A percentile compares a stretch with the other conserved stretches of the same genome.
Conservation (phyloP, 1,140 invertebrate species). For the Drosophila santomea region DNA sequence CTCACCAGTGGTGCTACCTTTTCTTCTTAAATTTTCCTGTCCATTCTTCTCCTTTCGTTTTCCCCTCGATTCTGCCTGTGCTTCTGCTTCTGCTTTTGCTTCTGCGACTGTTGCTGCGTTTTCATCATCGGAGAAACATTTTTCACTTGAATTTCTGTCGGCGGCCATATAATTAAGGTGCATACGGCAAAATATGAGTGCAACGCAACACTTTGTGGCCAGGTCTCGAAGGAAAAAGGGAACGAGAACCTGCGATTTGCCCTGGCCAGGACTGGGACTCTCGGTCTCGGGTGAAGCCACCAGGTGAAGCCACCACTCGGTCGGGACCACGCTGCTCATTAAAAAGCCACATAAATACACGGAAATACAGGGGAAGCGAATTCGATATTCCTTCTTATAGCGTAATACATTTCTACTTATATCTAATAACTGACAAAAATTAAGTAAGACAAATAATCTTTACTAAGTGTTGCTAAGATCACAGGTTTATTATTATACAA, state of each 20-base stretch:
- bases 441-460: too few relatives aligned
- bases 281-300: slow-evolving; percentile 18
- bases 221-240: slow-evolving; percentile 8
- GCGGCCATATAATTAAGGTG: slow-evolving; percentile 79
- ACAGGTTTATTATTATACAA: too few relatives aligned
- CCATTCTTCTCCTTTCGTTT: not conserved
- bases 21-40: slow-evolving; percentile 15
- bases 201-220: slow-evolving; percentile 67
- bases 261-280: slow-evolving; percentile 34
- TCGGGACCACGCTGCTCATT: slow-evolving; percentile 68
- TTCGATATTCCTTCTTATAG: too few relatives aligned
- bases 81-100: not conserved
- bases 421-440: too few relatives aligned
- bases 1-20: slow-evolving; percentile 18
- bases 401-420: too few relatives aligned
- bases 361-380: slow-evolving; percentile 37
- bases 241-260: slow-evolving; percentile 74
- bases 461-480: too few relatives aligned
- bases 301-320: slow-evolving; percentile 27
- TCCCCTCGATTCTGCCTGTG: not conserved
- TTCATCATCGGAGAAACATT: slow-evolving; percentile 50
- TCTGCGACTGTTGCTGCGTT: slow-evolving; percentile 24
- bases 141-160: slow-evolving; percentile 82
- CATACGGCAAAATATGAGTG: slow-evolving; percentile 81
- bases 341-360: slow-evolving; percentile 58